Base-by-base conservation (phyloP, 2,888 invertebrate species). In the Drosophila nr. medialis region DNA sequence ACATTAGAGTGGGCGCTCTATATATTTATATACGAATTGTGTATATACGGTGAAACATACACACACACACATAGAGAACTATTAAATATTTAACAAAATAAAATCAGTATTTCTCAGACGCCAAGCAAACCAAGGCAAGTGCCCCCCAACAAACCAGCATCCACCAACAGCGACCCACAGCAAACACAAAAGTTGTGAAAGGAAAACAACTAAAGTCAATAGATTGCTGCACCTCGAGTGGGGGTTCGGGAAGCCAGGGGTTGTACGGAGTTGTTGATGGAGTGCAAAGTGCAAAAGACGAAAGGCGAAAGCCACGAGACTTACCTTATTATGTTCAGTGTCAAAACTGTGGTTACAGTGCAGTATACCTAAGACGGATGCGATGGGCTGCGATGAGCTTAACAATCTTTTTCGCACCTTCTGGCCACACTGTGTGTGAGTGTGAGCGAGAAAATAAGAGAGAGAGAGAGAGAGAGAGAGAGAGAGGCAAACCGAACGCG, bases 401-500 rank as follows among this genome's bases (percentile, higher is more conserved):
- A 74, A 75, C 77, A 81, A 75, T 36, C 51, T 66, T 76, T 86
- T 58, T 48, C 55, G 58, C 69, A 74, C 68, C 64, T 64, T 45
- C 49, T 72, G 72, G 72, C 64, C 72, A 64, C 72, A 72, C 59
- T 65, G 60, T 48, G 72, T 34, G 63, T 30, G 40, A n/a, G 50
- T 40, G 40, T 4, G 50, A 10, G 49, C 8, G 55, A 49, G 48
- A 24, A 48, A 24, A 62, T 29, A 24, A 30, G 50, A 48, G 30
- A 7, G 34, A 11, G 64, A n/a, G 64, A 42, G 64, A 61, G 45
- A 66, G 68, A 49, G 59, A n/a, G n/a, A n/a, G n/a, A n/a, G n/a
- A n/a, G n/a, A n/a, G n/a, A 60, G 75, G 30, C 79, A 64, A 78
- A 67, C 88, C 83, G 82, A 76, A 76, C 90, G 82, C 90, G 65